Evolutionary conservation across 2,888 invertebrate species (phyloP), one percentile per base, ranked within the genome.

Genomic region (Leptopilina myrica): DNA sequence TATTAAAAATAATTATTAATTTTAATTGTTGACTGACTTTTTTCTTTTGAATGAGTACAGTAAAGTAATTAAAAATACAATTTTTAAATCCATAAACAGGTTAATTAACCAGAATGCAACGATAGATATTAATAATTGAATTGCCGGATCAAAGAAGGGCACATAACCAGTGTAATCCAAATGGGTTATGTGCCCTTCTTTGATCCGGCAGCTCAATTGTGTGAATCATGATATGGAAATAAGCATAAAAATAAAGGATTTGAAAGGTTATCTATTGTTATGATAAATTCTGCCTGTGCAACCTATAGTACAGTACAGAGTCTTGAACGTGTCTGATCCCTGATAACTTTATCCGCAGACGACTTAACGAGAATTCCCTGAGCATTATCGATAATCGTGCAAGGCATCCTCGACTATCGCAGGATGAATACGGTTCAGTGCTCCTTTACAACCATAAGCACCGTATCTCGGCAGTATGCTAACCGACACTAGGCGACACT

Each of bases 311-410:
- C 33, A 33, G 33, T 5, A 33, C 49, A 73, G n/a, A 56, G 73
- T 73, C 73, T 73, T 33, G 73, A 40, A n/a, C 73, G 33, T 73
- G 56, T 73, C 73, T 73, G 73, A 73, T 73, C 56, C 56, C n/a
- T 56, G 73, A 56, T 73, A 73, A 73, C 73, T 73, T 73, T 73
- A 73, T 73, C 40, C 73, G 56, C 33, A 73, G 73, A 73, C 56
- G 56, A 73, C 73, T 73, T 73, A 73, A 56, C 56, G 73, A 73
- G 73, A 73, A 73, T 73, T 73, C 73, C 56, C 40, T 33, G 73
- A 73, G 73, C 73, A 73, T 73, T 73, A 73, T 73, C 73, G 67
- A 67, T 67, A 67, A 67, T 67, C 67, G 67, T 67, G 67, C 49
- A 67, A 20, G 49, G 67, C 67, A 46, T 67, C 49, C 49, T 2